phyloP scores from a whole-genome alignment of 2,113 vertebrate genomes.

The Phrynosoma blainvillii region DNA sequence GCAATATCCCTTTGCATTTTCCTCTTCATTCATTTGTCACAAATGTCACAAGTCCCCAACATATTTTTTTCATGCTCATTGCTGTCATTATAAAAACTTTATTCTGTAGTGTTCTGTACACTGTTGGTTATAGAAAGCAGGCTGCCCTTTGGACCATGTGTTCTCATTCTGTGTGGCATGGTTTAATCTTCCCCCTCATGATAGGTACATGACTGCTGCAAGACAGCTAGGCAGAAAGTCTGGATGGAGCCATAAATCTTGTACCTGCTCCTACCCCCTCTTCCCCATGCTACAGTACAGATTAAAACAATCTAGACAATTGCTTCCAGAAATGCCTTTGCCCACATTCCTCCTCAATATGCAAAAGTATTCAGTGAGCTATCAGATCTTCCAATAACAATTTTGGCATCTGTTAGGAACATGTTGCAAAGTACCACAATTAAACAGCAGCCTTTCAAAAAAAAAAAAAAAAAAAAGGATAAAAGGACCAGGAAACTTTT shows the following conservation, averaged over 20 bases:
- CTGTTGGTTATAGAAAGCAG: not conserved
- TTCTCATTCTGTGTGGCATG: not conserved
- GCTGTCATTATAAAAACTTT: too few relatives aligned
- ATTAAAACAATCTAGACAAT: constrained; percentile 43
- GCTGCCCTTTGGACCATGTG: not conserved
- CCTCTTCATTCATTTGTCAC: too few relatives aligned
- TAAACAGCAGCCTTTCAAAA: not conserved
- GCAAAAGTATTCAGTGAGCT: constrained; percentile 1
- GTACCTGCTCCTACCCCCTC: not conserved
- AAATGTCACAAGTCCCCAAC: too few relatives aligned
- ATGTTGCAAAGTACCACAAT: not conserved
- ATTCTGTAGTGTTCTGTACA: not conserved
- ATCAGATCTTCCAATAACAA: not conserved
- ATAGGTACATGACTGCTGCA: not conserved
- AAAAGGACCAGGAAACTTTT: not conserved
- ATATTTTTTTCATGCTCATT: too few relatives aligned
- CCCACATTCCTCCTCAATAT: constrained; percentile 10
- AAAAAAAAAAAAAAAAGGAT: too few relatives aligned
- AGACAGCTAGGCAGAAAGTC: not conserved
- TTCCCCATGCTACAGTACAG: not conserved
- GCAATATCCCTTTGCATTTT: too few relatives aligned
- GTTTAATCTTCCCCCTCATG: not conserved
- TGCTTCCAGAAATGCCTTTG: constrained; percentile 21
- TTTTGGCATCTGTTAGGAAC: not conserved
- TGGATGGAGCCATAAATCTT: constrained; percentile 23